Conservation (phyloP, 2,113 vertebrate genomes). For the Rhizomys pruinosus region DNA sequence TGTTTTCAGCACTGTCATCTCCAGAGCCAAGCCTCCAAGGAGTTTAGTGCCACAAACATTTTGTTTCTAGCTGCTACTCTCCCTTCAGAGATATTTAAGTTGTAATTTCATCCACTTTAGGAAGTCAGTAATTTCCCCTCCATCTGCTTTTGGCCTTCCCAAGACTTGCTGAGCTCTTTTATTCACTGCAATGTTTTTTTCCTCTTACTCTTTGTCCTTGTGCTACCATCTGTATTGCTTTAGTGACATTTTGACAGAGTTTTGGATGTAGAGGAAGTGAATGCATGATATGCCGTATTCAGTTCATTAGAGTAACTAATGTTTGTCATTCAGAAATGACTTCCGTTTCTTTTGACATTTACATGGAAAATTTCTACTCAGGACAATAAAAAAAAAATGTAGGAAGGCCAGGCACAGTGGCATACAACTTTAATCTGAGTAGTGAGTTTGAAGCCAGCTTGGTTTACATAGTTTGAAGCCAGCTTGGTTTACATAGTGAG, state of each 20-base stretch:
- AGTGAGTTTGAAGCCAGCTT: no score
- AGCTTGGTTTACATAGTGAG: no score
- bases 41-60: neutral
- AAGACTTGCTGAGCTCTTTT: slow-evolving; percentile 53
- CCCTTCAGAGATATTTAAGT: neutral
- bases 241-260: slow-evolving; percentile 54
- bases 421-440: no score
- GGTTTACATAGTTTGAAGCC: no score
- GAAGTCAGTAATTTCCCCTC: slow-evolving; percentile 10
- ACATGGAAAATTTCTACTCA: neutral
- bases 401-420: no score
- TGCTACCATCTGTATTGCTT: slow-evolving; percentile 58
- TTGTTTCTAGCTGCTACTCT: neutral
- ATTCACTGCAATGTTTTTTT: neutral
- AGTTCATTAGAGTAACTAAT: slow-evolving; percentile 39
- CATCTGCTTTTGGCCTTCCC: slow-evolving; percentile 33
- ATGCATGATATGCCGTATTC: neutral
- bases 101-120: neutral
- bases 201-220: slow-evolving; percentile 41
- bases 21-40: neutral
- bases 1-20: slow-evolving; percentile 2
- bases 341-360: slow-evolving; percentile 50
- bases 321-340: slow-evolving; percentile 46
- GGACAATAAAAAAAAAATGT: slow-evolving; percentile 50
- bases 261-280: slow-evolving; percentile 38